These are phyloP conservation scores for Pectinophora gossypiella DNA, from an alignment of 1,140 invertebrate species.

Conservation along the genomic window DNA sequence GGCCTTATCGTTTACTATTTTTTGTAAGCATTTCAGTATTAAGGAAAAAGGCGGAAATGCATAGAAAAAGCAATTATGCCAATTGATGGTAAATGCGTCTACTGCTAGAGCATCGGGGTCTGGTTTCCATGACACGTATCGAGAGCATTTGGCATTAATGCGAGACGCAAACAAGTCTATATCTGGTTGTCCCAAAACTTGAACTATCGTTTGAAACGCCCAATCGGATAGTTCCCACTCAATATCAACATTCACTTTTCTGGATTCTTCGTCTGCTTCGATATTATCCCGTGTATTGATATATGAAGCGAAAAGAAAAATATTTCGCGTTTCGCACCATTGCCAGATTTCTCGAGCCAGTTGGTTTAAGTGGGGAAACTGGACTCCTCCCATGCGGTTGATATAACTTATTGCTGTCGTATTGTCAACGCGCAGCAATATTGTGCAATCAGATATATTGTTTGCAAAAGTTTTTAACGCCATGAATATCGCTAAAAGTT, in stretches of 20 bases:
- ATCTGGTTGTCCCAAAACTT: background rate
- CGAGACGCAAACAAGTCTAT: too few species aligned
- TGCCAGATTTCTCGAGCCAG: background rate
- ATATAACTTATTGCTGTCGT: conserved; percentile 1
- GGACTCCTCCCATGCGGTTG: too few species aligned
- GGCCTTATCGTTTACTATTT: too few species aligned
- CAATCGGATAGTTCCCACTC: background rate
- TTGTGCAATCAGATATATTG: background rate
- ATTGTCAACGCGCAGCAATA: background rate
- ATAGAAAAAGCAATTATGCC: too few species aligned
- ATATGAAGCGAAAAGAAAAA: background rate
- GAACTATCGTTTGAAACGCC: background rate
- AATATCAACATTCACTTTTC: background rate
- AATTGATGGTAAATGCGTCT: conserved; percentile 12
- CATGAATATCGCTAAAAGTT: background rate
- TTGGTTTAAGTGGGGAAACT: too few species aligned
- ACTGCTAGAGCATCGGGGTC: conserved; percentile 9
- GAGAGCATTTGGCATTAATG: conserved; percentile 6
- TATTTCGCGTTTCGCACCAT: background rate
- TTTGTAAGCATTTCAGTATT: too few species aligned
- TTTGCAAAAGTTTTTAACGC: background rate
- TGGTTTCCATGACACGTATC: conserved; percentile 11
- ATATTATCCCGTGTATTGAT: too few species aligned
- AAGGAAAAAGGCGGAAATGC: too few species aligned
- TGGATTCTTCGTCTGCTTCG: background rate